Evolutionary conservation across 2,113 vertebrate species (phyloP).

Genomic region (Gasterosteus aculeatus): DNA sequence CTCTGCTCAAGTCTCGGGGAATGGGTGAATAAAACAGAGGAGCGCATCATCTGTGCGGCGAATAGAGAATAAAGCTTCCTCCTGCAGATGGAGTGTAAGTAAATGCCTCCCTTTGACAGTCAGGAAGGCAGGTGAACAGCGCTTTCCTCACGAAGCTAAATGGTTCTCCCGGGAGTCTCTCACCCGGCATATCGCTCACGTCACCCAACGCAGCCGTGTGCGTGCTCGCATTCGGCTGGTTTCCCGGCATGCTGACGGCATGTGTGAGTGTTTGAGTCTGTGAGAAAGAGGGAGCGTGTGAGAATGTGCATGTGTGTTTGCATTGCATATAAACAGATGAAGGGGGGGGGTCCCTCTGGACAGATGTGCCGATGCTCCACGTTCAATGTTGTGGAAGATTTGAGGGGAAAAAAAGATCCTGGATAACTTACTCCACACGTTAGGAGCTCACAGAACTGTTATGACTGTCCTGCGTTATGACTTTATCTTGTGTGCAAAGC

Average conservation of each 20-base stretch:
- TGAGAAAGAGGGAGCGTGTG: constrained; percentile 48
- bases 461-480: not conserved
- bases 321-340: constrained; percentile 47
- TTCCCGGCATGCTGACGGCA: constrained; percentile 48
- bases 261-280: constrained; percentile 31
- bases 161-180: constrained; percentile 37
- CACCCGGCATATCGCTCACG: constrained; percentile 3
- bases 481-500: not conserved
- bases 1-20: constrained; percentile 12
- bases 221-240: constrained; percentile 14
- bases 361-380: constrained; percentile 14
- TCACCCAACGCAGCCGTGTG: constrained; percentile 19
- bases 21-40: constrained; percentile 11
- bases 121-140: constrained; percentile 21
- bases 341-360: constrained; percentile 55
- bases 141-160: constrained; percentile 36
- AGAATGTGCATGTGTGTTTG: constrained; percentile 33
- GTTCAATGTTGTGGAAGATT: not conserved
- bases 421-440: not conserved
- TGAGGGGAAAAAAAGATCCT: not conserved
- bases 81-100: constrained; percentile 27
- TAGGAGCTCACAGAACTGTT: not conserved
- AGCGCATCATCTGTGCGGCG: constrained; percentile 3
- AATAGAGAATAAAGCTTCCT: constrained; percentile 14
- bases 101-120: constrained; percentile 35